phyloP scores from a whole-genome alignment of 1,140 invertebrate species.

The Papilio helenus region DNA sequence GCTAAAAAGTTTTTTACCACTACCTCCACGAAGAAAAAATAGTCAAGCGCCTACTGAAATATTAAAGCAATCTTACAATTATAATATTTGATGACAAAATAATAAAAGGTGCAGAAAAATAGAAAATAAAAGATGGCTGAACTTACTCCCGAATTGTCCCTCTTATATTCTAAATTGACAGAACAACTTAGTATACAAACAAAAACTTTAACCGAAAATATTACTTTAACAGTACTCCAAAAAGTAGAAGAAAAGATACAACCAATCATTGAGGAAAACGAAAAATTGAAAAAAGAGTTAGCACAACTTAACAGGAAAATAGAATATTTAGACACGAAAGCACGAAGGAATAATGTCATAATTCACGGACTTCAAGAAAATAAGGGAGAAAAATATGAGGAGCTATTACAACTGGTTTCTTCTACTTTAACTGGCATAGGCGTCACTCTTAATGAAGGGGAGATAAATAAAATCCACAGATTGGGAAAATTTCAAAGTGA shows the following conservation, averaged over 20 bases:
- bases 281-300: slow-evolving; percentile 21
- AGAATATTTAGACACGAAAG: slow-evolving; percentile 36
- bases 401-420: slow-evolving; percentile 23
- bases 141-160: not conserved
- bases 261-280: slow-evolving; percentile 4
- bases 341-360: slow-evolving; percentile 29
- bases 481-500: slow-evolving; percentile 37
- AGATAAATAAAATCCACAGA: slow-evolving; percentile 39
- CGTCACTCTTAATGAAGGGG: slow-evolving; percentile 17
- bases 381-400: slow-evolving; percentile 25
- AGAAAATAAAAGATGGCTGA: not conserved
- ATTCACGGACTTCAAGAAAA: slow-evolving; percentile 43
- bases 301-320: slow-evolving; percentile 4
- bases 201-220: slow-evolving; percentile 27
- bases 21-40: too few relatives aligned
- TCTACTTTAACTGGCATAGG: slow-evolving; percentile 8
- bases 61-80: too few relatives aligned
- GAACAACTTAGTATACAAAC: not conserved
- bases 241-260: slow-evolving; percentile 42
- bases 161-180: not conserved
- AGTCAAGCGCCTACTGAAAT: not conserved
- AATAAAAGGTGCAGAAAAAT: not conserved
- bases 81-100: too few relatives aligned
- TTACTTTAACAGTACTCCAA: slow-evolving; percentile 31
- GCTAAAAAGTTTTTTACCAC: too few relatives aligned